A percentile compares a stretch with the other conserved stretches of the same genome.
phyloP scores from a whole-genome alignment of 1,140 invertebrate genomes.

The Drosophila bipectinata region DNA sequence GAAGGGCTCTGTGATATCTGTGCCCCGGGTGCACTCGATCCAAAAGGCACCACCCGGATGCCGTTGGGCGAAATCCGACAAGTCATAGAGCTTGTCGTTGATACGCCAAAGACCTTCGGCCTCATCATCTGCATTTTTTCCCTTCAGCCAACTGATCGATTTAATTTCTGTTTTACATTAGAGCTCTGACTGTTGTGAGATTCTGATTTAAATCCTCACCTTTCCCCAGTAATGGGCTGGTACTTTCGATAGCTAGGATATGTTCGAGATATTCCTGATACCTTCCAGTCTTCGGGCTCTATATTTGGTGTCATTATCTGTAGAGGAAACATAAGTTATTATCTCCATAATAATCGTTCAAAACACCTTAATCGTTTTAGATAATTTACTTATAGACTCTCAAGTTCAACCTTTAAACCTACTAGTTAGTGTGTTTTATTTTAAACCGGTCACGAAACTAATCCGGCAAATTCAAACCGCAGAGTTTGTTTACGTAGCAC shows the following conservation, averaged over 20 bases:
- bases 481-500: conserved; percentile 48
- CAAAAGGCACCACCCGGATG: conserved; percentile 93
- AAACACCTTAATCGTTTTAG: conserved; percentile 5
- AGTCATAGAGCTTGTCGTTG: conserved; percentile 90
- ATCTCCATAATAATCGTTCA: not conserved
- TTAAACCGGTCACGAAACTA: conserved; percentile 45
- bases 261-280: conserved; percentile 59
- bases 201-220: conserved; percentile 16
- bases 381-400: conserved; percentile 23
- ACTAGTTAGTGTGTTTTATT: not conserved
- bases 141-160: conserved; percentile 86
- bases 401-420: conserved; percentile 28
- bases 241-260: conserved; percentile 62
- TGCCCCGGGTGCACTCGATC: conserved; percentile 89
- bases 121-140: conserved; percentile 88
- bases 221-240: conserved; percentile 39
- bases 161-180: not conserved
- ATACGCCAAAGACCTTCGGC: conserved; percentile 92
- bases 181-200: not conserved
- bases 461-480: conserved; percentile 20
- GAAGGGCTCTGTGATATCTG: conserved; percentile 91
- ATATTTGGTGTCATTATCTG: conserved; percentile 56
- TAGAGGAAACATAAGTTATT: not conserved
- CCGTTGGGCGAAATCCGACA: conserved; percentile 87
- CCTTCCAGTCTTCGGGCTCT: conserved; percentile 52